Evolutionary conservation across 2,797 vertebrate species (phyloP).

Genomic region (Acrossocheilus wenchowensis): DNA sequence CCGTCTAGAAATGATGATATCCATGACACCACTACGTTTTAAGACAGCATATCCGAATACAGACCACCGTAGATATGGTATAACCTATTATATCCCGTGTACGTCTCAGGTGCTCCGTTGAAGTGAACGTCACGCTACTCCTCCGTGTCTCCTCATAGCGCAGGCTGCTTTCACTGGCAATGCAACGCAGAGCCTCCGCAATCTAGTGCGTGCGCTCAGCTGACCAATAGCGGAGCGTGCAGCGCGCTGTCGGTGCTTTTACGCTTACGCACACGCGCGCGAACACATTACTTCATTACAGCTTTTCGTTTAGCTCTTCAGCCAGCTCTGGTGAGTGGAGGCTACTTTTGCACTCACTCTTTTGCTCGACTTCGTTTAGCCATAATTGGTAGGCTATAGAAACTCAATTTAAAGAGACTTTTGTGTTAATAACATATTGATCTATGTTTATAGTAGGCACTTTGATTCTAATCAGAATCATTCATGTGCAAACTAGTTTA

Average conservation of each 20-base stretch:
- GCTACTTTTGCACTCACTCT: neutral
- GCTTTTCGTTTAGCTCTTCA: neutral
- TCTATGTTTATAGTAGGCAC: neutral
- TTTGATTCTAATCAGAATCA: neutral
- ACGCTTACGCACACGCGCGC: conserved; percentile 65
- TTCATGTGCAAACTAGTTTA: neutral
- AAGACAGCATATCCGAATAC: neutral
- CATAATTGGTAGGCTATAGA: neutral
- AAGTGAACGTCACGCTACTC: conserved; percentile 34
- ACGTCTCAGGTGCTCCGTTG: conserved; percentile 5
- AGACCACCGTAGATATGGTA: neutral
- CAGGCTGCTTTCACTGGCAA: conserved; percentile 14
- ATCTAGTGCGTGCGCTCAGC: conserved; percentile 34
- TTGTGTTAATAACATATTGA: neutral
- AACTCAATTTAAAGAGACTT: neutral
- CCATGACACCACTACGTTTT: conserved; percentile 18
- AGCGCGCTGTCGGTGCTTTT: conserved; percentile 7
- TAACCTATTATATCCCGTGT: conserved; percentile 2
- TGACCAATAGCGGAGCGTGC: conserved; percentile 72
- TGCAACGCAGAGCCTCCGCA: conserved; percentile 48
- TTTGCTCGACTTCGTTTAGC: neutral
- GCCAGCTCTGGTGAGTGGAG: neutral
- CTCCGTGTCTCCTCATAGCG: conserved; percentile 37
- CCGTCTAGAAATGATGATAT: conserved; percentile 1
- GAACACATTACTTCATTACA: conserved; percentile 46